A percentile compares a stretch with the other conserved stretches of the same genome.
Evolutionary conservation across 2,113 vertebrate species (phyloP).

Genomic region (Cepphus grylle): DNA sequence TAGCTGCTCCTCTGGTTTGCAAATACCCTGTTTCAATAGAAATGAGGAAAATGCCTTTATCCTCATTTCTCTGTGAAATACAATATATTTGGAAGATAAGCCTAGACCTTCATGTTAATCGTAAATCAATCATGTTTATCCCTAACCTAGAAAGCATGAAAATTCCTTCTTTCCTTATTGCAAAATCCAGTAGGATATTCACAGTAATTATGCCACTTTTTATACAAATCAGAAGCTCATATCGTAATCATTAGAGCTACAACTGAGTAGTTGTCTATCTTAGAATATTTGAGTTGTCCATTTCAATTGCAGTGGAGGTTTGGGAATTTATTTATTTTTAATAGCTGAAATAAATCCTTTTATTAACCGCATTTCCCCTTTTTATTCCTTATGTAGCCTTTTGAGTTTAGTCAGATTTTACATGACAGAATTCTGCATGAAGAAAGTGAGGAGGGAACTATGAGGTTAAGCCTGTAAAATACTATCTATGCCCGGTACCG

Average conservation of each 20-base stretch:
- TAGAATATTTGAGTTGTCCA: constrained; percentile 41
- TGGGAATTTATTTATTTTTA: constrained; percentile 1
- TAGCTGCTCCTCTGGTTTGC: not conserved
- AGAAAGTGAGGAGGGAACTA: not conserved
- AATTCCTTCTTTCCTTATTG: constrained; percentile 56
- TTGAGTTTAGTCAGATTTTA: constrained; percentile 52
- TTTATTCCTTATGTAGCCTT: constrained; percentile 25
- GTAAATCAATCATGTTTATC: constrained; percentile 73
- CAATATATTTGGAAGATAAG: constrained; percentile 66
- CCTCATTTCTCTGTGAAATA: constrained; percentile 65
- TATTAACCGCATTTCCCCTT: constrained; percentile 40
- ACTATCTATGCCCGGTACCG: not conserved
- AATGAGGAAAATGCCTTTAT: constrained; percentile 63
- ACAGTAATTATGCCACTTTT: constrained; percentile 59
- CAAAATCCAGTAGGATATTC: constrained; percentile 64
- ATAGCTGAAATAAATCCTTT: constrained; percentile 61
- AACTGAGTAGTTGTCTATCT: constrained; percentile 11
- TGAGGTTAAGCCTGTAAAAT: not conserved
- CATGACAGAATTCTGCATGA: not conserved
- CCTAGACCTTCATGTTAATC: constrained; percentile 54
- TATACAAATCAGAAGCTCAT: constrained; percentile 40
- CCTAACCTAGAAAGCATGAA: constrained; percentile 55
- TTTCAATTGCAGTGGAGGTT: constrained; percentile 39
- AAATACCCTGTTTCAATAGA: constrained; percentile 54
- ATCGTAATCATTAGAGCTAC: constrained; percentile 20